Evolutionary conservation across 2,113 vertebrate species (phyloP).

Genomic region (Myxocyprinus asiaticus): DNA sequence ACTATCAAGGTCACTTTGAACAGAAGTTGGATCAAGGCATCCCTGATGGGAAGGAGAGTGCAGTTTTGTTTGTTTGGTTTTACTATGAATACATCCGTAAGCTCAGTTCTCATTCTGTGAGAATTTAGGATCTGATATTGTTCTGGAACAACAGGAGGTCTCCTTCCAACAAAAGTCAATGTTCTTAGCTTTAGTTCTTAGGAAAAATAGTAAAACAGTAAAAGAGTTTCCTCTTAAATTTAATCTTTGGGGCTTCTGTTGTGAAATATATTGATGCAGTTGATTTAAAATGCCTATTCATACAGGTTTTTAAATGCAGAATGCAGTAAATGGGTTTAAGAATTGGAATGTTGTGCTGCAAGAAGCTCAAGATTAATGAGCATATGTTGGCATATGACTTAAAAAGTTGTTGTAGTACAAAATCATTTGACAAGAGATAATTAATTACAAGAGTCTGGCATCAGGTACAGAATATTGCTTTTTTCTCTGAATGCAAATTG

Average conservation of each 20-base stretch:
- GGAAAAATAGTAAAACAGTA: no score
- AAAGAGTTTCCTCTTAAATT: neutral
- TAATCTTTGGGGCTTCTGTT: neutral
- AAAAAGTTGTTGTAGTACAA: conserved; percentile 59
- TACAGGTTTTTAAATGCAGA: neutral
- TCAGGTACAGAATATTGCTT: conserved; percentile 53
- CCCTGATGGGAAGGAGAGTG: neutral
- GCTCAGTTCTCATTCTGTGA: neutral
- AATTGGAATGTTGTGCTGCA: conserved; percentile 10
- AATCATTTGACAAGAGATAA: conserved; percentile 58
- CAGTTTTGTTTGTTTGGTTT: conserved; percentile 28
- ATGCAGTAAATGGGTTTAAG: neutral
- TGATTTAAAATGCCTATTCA: no score
- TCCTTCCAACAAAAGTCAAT: neutral
- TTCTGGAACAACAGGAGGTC: neutral
- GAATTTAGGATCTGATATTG: conserved; percentile 3
- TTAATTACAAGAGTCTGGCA: conserved; percentile 57
- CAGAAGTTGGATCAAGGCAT: conserved; percentile 8
- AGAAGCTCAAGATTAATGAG: neutral
- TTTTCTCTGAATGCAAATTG: conserved; percentile 49
- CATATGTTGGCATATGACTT: conserved; percentile 56
- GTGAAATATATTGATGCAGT: neutral
- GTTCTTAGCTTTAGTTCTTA: neutral
- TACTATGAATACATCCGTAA: neutral
- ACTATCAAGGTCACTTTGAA: conserved; percentile 12